Percentiles rank a stretch among this genome's conserved stretches.
phyloP scores from a whole-genome alignment of 2,113 vertebrate species.

The Pterocles burchelli region DNA sequence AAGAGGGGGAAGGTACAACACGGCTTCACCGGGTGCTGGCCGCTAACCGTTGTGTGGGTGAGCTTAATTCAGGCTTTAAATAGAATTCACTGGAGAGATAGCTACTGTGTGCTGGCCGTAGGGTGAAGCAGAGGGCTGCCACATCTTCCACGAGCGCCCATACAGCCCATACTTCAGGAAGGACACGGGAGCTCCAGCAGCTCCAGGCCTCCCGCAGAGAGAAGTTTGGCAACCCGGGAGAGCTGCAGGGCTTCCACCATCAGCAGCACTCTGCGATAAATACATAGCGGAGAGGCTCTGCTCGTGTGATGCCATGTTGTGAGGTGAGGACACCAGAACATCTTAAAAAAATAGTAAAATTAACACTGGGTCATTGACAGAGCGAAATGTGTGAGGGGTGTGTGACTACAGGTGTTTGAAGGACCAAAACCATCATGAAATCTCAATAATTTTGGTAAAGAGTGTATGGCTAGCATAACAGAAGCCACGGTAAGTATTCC shows the following conservation, averaged over 20 bases:
- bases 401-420: not conserved
- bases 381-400: not conserved
- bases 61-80: not conserved
- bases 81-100: not conserved
- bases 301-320: not conserved
- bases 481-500: not conserved
- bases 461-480: not conserved
- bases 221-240: not conserved
- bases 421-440: not conserved
- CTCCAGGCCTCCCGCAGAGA: not conserved
- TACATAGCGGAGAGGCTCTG: accelerated
- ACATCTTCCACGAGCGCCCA: accelerated
- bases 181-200: accelerated
- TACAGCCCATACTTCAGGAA: accelerated
- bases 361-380: not conserved
- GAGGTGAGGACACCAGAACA: not conserved
- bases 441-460: not conserved
- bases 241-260: not conserved
- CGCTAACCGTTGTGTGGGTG: accelerated
- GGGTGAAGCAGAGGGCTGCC: not conserved
- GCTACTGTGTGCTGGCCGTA: accelerated
- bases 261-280: not conserved
- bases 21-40: not conserved
- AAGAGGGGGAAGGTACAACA: not conserved
- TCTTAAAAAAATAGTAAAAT: not conserved